phyloP scores from a whole-genome alignment of 2,797 vertebrate species.

The Anomalospiza imberbis region DNA sequence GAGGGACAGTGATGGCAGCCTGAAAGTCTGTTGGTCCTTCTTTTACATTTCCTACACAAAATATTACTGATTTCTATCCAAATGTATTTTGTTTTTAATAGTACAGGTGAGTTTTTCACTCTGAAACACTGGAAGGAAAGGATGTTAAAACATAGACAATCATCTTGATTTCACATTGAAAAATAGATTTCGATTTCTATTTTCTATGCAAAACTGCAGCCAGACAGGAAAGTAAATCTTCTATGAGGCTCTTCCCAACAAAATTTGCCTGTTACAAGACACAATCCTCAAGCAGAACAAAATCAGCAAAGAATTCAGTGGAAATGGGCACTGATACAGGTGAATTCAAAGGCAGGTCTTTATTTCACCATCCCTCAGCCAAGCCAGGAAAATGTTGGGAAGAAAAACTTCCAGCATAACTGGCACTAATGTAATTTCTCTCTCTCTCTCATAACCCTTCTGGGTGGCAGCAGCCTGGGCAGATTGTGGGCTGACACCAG shows the following conservation, averaged over 20 bases:
- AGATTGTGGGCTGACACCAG: not conserved
- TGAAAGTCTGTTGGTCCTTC: not conserved
- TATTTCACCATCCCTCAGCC: not conserved
- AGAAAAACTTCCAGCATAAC: not conserved
- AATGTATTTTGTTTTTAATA: not conserved
- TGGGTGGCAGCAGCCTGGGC: no score
- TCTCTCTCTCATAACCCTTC: not conserved
- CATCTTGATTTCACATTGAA: not conserved
- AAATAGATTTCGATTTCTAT: not conserved
- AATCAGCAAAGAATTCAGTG: not conserved
- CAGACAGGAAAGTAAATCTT: not conserved
- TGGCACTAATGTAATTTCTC: not conserved
- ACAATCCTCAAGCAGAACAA: not conserved
- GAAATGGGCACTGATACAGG: not conserved
- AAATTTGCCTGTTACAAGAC: rapidly evolving
- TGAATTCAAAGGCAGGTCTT: not conserved
- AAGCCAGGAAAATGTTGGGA: not conserved
- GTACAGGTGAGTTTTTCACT: not conserved
- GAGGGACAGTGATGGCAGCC: not conserved
- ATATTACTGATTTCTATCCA: not conserved
- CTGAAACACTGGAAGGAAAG: not conserved
- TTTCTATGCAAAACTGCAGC: not conserved
- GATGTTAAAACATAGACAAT: not conserved
- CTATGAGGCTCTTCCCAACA: not conserved
- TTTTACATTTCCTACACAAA: not conserved